These are phyloP conservation scores for Corythornis madagascariensis DNA, from an alignment of 2,113 vertebrate species.

Conservation along the genomic window DNA sequence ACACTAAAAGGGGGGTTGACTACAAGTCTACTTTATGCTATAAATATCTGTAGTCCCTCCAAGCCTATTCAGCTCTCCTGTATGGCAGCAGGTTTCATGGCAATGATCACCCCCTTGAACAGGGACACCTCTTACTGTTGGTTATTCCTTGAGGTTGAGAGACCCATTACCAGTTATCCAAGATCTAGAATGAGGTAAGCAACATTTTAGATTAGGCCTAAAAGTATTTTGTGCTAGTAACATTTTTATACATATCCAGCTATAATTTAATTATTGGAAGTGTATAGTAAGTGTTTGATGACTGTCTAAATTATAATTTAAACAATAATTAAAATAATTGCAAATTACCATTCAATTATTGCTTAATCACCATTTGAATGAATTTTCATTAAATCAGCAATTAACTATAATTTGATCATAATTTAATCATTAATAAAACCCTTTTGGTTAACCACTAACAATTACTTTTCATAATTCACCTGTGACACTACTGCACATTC, in stretches of 20 bases:
- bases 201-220: neutral
- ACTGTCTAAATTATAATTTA: neutral
- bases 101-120: too few relatives aligned
- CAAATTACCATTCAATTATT: neutral
- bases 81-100: neutral
- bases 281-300: too few relatives aligned
- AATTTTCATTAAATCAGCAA: neutral
- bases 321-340: neutral
- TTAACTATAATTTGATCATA: neutral
- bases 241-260: neutral
- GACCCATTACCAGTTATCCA: neutral
- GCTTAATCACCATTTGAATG: neutral
- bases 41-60: neutral
- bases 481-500: neutral
- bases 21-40: neutral
- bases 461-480: neutral
- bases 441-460: neutral
- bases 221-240: neutral
- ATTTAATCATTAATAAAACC: neutral
- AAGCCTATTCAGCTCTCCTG: neutral
- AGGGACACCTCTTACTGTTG: neutral
- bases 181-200: neutral
- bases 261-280: neutral
- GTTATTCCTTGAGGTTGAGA: neutral
- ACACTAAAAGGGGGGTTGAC: too few relatives aligned